Evolutionary conservation across 1,140 invertebrate genomes (phyloP), one percentile per base, ranked within the genome.

Genomic region (Sarcophaga bullata): DNA sequence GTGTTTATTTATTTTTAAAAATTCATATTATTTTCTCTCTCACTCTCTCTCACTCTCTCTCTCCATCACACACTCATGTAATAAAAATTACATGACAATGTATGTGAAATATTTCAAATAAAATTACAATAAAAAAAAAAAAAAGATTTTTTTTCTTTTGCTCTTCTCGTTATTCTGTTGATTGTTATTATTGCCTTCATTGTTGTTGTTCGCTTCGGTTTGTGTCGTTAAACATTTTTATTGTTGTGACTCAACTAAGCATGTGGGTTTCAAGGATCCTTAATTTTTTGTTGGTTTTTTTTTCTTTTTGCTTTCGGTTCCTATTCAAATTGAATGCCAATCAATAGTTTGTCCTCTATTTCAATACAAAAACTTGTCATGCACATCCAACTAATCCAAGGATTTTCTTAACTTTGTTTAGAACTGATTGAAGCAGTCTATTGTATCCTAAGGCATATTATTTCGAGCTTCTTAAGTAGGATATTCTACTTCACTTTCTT

Each of bases 161-260:
- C 73, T 49, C 47, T 17, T 17, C 52, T 50, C 17, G 6, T 17
- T 46, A 49, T 76, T 50, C 48, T 78, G n/a, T 52, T 78, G 75
- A 78, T 78, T 78, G 75, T 78, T 78, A 78, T 78, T 78, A 78
- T 78, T 78, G 62, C 17, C 62, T n/a, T 62, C 54, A n/a, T 62
- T 15, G 11, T 68, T 19, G 6, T 68, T 25, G 62, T 68, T 37
- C 25, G 25, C 1, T 37, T 37, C 25, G 25, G 25, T 37, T 37
- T 4, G 25, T 19, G 75, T 78, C 48, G 75, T 78, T 78, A 50
- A 78, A 78, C 75, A 78, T 52, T 78, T 78, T 48, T 78, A 78
- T 78, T 78, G 75, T 78, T 78, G 13, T 49, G 75, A 78, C 13
- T 78, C 75, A 50, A 46, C 47, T 11, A 52, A 50, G 48, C 75